Percentiles rank a stretch among this genome's conserved stretches.
Conservation (phyloP, 1,140 invertebrate genomes). For the Lepidurus arcticus region DNA sequence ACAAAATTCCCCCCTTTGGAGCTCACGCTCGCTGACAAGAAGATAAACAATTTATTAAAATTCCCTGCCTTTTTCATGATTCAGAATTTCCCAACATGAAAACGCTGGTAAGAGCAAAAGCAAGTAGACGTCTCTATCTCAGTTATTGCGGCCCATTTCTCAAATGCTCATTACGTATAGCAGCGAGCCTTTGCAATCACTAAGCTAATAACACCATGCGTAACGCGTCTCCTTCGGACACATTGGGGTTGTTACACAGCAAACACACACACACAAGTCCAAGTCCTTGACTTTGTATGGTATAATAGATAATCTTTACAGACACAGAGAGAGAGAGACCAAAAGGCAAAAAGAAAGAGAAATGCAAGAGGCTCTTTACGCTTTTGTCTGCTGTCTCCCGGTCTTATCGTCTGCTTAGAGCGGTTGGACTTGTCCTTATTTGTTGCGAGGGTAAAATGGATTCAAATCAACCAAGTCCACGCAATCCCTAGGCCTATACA, state of each 20-base stretch:
- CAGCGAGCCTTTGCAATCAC: background rate
- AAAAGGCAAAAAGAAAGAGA: background rate
- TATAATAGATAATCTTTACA: background rate
- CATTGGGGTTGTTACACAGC: background rate
- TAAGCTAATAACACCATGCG: background rate
- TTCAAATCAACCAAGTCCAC: background rate
- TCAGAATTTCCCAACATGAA: no score
- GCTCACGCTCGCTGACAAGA: no score
- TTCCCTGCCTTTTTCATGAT: no score
- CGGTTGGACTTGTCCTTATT: background rate
- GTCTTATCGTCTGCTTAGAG: constrained; percentile 1
- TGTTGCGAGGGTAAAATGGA: background rate
- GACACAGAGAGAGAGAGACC: background rate
- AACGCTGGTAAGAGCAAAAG: no score
- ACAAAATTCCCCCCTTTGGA: no score
- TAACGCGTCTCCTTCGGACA: no score
- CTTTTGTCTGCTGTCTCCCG: background rate
- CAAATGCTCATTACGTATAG: background rate
- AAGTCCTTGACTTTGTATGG: constrained; percentile 12
- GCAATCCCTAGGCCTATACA: background rate
- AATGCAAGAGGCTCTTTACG: background rate
- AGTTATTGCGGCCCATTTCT: no score
- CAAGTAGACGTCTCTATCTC: no score
- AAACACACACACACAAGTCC: background rate
- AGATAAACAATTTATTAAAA: no score